A percentile compares a stretch with the other conserved stretches of the same genome.
phyloP scores from a whole-genome alignment of 2,113 vertebrate genomes.

The Leptodactylus fuscus region DNA sequence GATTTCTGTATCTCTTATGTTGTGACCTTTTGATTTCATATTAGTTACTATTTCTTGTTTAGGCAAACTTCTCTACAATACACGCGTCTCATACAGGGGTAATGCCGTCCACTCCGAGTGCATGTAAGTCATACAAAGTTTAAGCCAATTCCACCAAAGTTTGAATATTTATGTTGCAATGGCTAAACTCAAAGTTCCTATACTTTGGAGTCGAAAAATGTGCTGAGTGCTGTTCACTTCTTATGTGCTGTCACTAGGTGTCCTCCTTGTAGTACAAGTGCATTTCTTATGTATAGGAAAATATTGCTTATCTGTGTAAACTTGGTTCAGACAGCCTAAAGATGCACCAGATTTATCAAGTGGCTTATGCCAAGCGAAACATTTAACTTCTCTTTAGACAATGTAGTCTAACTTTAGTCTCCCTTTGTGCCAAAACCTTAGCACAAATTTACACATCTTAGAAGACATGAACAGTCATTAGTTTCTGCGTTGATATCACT shows the following conservation, averaged over 20 bases:
- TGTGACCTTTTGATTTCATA: not conserved
- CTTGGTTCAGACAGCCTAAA: no score
- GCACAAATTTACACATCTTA: no score
- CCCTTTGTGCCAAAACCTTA: no score
- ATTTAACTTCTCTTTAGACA: no score
- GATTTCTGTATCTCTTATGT: not conserved
- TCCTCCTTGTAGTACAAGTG: not conserved
- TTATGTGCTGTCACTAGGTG: not conserved
- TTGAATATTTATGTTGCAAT: not conserved
- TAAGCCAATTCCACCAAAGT: not conserved
- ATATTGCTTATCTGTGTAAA: no score
- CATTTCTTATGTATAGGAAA: not conserved
- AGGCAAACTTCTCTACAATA: constrained; percentile 79
- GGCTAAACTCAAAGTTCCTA: no score
- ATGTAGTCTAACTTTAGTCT: no score
- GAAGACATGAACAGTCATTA: no score
- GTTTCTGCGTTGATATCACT: no score
- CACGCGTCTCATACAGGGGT: constrained; percentile 81
- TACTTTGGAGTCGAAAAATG: not conserved
- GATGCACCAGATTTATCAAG: no score
- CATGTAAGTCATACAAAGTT: constrained; percentile 71
- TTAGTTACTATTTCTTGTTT: constrained; percentile 63
- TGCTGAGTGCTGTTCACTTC: not conserved
- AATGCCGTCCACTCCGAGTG: constrained; percentile 78
- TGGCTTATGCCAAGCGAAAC: no score